phyloP scores from a whole-genome alignment of 1,140 invertebrate species.

The Papilio dardanus region DNA sequence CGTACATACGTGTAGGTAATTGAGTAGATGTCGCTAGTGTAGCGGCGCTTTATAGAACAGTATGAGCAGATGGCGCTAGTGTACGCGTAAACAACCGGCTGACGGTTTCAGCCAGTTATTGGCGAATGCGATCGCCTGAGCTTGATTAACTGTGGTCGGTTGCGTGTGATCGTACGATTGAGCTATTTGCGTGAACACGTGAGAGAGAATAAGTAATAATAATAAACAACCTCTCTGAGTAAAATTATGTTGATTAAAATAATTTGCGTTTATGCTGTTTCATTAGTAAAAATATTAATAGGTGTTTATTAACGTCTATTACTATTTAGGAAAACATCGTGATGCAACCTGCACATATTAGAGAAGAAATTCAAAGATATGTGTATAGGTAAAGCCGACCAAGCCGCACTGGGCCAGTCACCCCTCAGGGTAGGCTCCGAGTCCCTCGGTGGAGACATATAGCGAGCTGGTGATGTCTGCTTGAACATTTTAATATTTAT shows the following conservation, averaged over 20 bases:
- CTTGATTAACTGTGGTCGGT: constrained; percentile 7
- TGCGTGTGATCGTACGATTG: neutral
- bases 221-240: neutral
- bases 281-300: too few relatives aligned
- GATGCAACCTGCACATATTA: too few relatives aligned
- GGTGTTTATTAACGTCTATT: too few relatives aligned
- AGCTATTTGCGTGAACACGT: neutral
- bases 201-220: neutral
- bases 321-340: too few relatives aligned
- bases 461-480: too few relatives aligned
- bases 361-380: too few relatives aligned
- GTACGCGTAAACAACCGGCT: neutral
- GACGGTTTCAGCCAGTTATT: neutral
- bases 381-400: too few relatives aligned
- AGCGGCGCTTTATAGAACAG: neutral
- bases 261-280: neutral
- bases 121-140: neutral
- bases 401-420: too few relatives aligned
- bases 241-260: neutral
- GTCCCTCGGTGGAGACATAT: too few relatives aligned
- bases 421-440: too few relatives aligned
- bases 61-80: constrained; percentile 14
- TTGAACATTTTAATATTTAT: too few relatives aligned
- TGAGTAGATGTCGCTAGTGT: constrained; percentile 8
- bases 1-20: neutral